Evolutionary conservation across 2,113 vertebrate species (phyloP), one percentile per base, ranked within the genome.

Genomic region (Ceuthmochares aereus): DNA sequence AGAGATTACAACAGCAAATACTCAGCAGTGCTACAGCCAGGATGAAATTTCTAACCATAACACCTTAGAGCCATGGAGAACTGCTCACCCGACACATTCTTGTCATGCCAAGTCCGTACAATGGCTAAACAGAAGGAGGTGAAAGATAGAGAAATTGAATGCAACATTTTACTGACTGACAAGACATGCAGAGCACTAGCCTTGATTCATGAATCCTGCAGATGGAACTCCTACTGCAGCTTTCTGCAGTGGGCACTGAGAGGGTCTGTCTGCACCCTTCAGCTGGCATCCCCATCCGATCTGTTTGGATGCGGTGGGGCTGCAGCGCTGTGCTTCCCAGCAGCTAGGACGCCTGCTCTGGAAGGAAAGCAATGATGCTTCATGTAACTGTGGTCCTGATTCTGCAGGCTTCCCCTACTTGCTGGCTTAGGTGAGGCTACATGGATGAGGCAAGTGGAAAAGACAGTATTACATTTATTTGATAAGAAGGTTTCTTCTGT

Each of bases 171-270:
- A 55, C 1, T 0, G 78, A 34, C 37, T 30, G 80, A n/a, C 36
- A 16, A 60, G 40, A 30, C 54, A 22, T 0, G 16, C 27, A 43
- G 42, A 36, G 40, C 26, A 27, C 49, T 36, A 45, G 78, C 63
- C 26, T 32, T 37, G 51, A 5, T 1, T 3, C 0, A 0, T 2
- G 36, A 54, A 13, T 49, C 26, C 82, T 4, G 12, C 7, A 7
- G 42, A 25, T 15, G 32, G 51, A 22, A 8, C 76, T 60, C 1
- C 0, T 13, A 5, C 75, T n/a, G 73, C 29, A 25, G 42, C 4
- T 13, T 13, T 14, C 91, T 47, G 70, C 80, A 34, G 45, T 1
- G 4, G 51, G 66, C 0, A 2, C 25, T 2, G 15, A 45, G 34
- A n/a, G 45, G 42, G 3, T 30, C 62, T 14, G 13, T 9, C 22